Evolutionary conservation across 2,113 vertebrate species (phyloP).

Genomic region (Vidua chalybeata): DNA sequence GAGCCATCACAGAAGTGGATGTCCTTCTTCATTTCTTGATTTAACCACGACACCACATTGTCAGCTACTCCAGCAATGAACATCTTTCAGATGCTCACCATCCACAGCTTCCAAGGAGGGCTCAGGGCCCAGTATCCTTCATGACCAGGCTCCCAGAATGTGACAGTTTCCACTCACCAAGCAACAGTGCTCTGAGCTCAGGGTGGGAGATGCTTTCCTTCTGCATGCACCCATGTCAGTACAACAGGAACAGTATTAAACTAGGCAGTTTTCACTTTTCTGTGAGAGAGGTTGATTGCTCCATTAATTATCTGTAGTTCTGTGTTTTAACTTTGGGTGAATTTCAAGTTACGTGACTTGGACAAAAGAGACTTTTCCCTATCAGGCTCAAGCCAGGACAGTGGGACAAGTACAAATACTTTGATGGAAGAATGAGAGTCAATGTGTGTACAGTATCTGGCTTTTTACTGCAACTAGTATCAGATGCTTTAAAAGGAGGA

Average conservation of each 20-base stretch:
- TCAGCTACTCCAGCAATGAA: neutral
- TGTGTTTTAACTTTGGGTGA: neutral
- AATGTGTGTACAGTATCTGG: neutral
- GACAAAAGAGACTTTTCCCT: neutral
- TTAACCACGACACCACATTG: neutral
- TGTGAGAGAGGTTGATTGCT: neutral
- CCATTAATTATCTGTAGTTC: neutral
- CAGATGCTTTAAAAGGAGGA: neutral
- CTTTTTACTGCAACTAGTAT: neutral
- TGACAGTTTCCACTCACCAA: neutral
- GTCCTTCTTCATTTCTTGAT: neutral
- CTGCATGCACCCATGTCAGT: neutral
- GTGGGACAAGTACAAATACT: neutral
- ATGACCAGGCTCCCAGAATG: neutral
- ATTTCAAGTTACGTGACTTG: neutral
- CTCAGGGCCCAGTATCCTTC: neutral
- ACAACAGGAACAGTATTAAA: neutral
- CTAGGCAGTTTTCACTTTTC: neutral
- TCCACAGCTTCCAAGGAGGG: neutral
- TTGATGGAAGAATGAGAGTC: neutral
- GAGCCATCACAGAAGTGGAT: neutral
- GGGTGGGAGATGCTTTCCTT: neutral
- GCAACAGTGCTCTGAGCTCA: neutral
- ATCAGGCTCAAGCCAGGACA: neutral
- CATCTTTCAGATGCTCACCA: neutral